Evolutionary conservation across 2,113 vertebrate genomes (phyloP), one percentile per base, ranked within the genome.

Genomic region (Thermophis baileyi): DNA sequence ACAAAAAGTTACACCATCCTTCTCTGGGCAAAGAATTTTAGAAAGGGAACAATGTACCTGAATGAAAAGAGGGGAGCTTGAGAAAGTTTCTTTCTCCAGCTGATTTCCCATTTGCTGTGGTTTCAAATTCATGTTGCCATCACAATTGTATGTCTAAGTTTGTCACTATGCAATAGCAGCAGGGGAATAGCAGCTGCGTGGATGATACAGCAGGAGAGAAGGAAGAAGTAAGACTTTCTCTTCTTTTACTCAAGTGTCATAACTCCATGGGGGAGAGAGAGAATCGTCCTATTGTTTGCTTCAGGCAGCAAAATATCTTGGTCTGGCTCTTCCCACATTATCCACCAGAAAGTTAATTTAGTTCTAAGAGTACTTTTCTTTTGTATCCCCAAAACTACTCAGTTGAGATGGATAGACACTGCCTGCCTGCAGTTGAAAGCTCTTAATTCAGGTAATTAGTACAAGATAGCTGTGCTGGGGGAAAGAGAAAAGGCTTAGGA

Each of bases 401-500:
- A 6, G 69, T 91, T 94, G 81, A 50, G 47, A 60, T 6, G 90
- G 5, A 0, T 90, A 40, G 16, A 89, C 57, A 87, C 30, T 86
- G 0, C 0, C 12, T 89, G 1, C 74, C 74, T 85, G 35, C 89
- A 91, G 49, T 5, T 2, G 0, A 0, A 85, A 85, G 94, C 44
- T 89, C 27, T 47, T 86, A 81, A 35, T 3, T 87, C 11, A 9
- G 9, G 30, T 90, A 88, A 27, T 92, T 89, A 53, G 92, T 89
- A 20, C 2, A 88, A 40, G 51, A 57, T 92, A 54, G 2, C 85
- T 0, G 0, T 25, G 91, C 1, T 44, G 18, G 10, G 1, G 16
- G 1, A 89, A 91, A 2, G 10, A 46, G 4, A 93, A 0, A 3
- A 5, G 86, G 4, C 1, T 44, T 63, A 91, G 6, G 22, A 11